Evolutionary conservation across 2,113 vertebrate species (phyloP).

Genomic region (Atrichornis clamosus): DNA sequence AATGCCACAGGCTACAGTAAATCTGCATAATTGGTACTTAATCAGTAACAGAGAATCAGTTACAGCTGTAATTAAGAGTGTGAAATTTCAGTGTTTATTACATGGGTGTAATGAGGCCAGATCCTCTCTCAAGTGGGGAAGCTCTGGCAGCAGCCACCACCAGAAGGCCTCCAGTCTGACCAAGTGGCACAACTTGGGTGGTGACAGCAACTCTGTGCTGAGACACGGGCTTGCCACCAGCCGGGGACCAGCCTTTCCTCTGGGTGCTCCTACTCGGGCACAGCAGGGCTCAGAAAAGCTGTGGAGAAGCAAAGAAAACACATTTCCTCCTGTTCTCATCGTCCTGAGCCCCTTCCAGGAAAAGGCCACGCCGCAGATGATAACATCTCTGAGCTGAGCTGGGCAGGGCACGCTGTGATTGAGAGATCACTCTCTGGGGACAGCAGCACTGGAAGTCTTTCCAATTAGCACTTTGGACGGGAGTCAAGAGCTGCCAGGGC

Average conservation of each 20-base stretch:
- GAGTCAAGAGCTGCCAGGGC: slow-evolving; percentile 47
- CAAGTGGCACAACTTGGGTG: too few species aligned
- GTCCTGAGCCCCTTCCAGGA: not conserved
- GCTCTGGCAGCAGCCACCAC: not conserved
- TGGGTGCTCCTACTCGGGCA: not conserved
- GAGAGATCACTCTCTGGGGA: not conserved
- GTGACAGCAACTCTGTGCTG: not conserved
- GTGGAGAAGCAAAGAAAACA: not conserved
- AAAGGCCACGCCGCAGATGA: not conserved
- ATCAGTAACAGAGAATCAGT: not conserved
- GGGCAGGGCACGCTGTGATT: not conserved
- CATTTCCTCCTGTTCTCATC: not conserved
- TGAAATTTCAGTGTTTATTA: not conserved
- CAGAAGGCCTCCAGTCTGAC: not conserved
- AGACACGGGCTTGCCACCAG: not conserved
- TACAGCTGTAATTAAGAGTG: not conserved
- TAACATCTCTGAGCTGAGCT: not conserved
- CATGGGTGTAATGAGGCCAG: not conserved
- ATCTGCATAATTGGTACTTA: slow-evolving; percentile 18
- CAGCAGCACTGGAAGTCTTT: slow-evolving; percentile 31
- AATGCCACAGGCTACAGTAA: not conserved
- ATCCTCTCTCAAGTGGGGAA: not conserved
- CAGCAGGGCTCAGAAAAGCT: not conserved
- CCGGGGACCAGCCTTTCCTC: not conserved
- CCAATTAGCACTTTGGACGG: slow-evolving; percentile 49